Evolutionary conservation across 1,140 invertebrate species (phyloP).

Genomic region (Gryllus bimaculatus): DNA sequence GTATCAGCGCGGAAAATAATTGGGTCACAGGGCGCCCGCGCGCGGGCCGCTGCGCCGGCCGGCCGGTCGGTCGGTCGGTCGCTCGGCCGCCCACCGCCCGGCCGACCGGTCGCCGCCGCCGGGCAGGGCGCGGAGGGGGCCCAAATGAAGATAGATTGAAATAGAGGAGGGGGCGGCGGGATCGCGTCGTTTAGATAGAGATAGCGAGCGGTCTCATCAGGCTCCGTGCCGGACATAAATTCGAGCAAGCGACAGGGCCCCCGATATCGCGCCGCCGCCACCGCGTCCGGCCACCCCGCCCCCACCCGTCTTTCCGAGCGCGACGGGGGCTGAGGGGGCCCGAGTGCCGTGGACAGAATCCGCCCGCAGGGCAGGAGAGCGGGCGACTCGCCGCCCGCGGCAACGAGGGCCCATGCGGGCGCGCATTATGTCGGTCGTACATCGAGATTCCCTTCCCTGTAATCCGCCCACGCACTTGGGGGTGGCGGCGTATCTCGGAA

Average conservation of each 20-base stretch:
- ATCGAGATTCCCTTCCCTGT: background rate
- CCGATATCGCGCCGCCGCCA: background rate
- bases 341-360: background rate
- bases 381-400: too few species aligned
- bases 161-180: background rate
- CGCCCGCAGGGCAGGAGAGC: too few species aligned
- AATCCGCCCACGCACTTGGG: background rate
- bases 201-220: background rate
- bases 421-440: background rate
- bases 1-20: slow-evolving; percentile 4
- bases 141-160: slow-evolving; percentile 1
- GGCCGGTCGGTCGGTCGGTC: too few species aligned
- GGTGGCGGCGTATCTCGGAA: background rate
- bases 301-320: background rate
- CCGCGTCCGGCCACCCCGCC: too few species aligned
- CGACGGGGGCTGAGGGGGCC: background rate
- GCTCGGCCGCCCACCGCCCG: too few species aligned
- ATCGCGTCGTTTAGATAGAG: background rate
- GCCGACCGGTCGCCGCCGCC: too few species aligned
- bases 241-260: background rate
- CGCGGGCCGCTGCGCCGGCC: too few species aligned
- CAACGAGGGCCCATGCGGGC: background rate
- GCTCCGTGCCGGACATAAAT: background rate
- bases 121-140: background rate
- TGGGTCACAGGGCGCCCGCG: background rate